Evolutionary conservation across 2,797 vertebrate species (phyloP).

Genomic region (Picus viridis): DNA sequence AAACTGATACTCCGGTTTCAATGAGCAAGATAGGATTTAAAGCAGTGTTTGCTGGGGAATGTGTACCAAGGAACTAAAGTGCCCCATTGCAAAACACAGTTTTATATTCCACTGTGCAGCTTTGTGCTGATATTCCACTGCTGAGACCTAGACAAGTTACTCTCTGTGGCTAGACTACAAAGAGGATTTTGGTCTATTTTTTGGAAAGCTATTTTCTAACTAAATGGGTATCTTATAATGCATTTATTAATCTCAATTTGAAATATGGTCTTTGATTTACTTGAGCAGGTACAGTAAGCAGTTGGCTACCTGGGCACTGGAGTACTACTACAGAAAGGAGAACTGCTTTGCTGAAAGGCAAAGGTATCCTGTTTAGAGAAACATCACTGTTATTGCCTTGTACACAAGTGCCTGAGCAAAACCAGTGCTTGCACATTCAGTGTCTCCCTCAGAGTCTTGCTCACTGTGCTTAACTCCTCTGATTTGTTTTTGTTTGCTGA

Average conservation of each 20-base stretch:
- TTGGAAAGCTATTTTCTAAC: background rate
- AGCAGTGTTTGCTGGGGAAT: background rate
- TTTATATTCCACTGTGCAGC: background rate
- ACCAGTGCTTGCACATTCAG: background rate
- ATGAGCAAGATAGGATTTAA: background rate
- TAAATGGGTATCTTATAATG: background rate
- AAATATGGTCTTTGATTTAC: background rate
- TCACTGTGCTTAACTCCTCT: background rate
- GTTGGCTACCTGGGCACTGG: background rate
- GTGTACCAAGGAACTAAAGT: background rate
- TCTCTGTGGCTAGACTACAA: background rate
- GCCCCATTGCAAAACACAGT: background rate
- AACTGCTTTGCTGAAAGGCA: background rate
- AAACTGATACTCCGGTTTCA: background rate
- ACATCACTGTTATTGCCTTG: background rate
- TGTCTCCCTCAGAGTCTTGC: background rate
- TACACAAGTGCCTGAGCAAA: background rate
- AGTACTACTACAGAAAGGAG: background rate
- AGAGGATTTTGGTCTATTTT: background rate
- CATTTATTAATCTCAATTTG: background rate
- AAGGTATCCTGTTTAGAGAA: background rate
- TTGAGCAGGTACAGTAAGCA: background rate
- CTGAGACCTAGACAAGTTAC: background rate
- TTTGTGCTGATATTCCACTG: background rate
- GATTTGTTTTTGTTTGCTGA: constrained; percentile 27